Conservation (phyloP, 2,888 invertebrate species). For the Apodemia hepburni region DNA sequence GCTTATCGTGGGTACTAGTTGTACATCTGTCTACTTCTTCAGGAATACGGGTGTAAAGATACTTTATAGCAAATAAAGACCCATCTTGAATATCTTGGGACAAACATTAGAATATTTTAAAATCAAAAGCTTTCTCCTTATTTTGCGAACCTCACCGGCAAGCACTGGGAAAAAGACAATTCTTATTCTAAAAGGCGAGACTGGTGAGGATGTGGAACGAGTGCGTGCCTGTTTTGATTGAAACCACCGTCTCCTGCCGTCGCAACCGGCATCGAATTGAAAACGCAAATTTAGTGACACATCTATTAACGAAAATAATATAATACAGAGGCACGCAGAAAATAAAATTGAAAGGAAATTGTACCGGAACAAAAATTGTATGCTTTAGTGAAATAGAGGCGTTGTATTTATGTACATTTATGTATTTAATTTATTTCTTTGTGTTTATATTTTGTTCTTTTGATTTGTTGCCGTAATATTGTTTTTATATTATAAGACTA, state of each 20-base stretch:
- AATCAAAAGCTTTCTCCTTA: conserved; percentile 47
- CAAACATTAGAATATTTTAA: background rate
- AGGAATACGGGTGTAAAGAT: too few species aligned
- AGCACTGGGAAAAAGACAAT: conserved; percentile 76
- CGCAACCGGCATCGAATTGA: conserved; percentile 63
- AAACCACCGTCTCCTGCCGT: conserved; percentile 51
- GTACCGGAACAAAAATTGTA: conserved; percentile 5
- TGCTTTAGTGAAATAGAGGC: conserved; percentile 1
- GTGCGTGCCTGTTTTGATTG: conserved; percentile 77
- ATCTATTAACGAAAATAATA: conserved; percentile 71
- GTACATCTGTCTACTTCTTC: too few species aligned
- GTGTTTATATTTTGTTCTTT: too few species aligned
- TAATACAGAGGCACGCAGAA: conserved; percentile 49
- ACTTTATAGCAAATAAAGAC: too few species aligned
- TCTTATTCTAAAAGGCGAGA: conserved; percentile 77
- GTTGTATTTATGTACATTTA: background rate
- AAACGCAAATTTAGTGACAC: conserved; percentile 77
- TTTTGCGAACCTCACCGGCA: conserved; percentile 45
- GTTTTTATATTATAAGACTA: too few species aligned
- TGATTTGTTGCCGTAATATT: too few species aligned
- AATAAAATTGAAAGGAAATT: conserved; percentile 43
- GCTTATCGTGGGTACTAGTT: too few species aligned
- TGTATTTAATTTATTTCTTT: background rate
- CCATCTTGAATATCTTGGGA: too few species aligned
- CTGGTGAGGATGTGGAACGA: conserved; percentile 72